Base-by-base conservation (phyloP, 2,797 vertebrate species). In the Tolypeutes matacus region DNA sequence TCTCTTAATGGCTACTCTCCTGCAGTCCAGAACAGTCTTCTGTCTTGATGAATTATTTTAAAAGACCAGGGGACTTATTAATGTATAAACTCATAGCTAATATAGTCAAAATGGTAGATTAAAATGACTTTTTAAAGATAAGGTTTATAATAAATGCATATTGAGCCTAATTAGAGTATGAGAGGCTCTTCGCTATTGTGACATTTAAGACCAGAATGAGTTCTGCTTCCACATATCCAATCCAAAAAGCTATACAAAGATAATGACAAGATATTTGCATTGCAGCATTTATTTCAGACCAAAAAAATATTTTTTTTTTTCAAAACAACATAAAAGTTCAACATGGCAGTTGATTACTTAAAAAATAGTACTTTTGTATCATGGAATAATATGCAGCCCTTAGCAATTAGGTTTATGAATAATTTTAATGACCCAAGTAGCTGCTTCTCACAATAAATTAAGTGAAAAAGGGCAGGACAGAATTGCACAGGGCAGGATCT, bases 1-100 rank as follows among this genome's bases (percentile, higher is more conserved):
- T 83, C 18, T 5, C 76, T 89, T 92, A 83, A 89, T 56, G n/a
- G 86, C 21, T 1, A 39, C 12, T 86, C 39, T 69, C 21, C 14
- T 64, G 5, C 27, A 87, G 8, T 82, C 23, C 36, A 51, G 7
- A 86, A 76, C 53, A 51, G 21, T 72, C n/a, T 80, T 84, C n/a
- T 88, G 12, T 94, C 64, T 85, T 93, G 73, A 88, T 46, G 17
- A 93, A 67, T 84, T 42, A 15, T 65, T 89, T 92, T 75, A 89
- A 87, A 93, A 86, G 36, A 21, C 25, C 10, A 69, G 4, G 85
- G 25, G 29, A 58, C 11, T 75, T 60, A 60, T 29, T 83, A 84
- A 62, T 89, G 17, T 85, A 53, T 73, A 91, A 76, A 86, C 34
- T 36, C 25, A 62, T 81, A 17, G 80, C 23, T 20, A 12, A 70